Evolutionary conservation across 1,140 invertebrate genomes (phyloP), one percentile per base, ranked within the genome.

Genomic region (Monochamus saltuarius): DNA sequence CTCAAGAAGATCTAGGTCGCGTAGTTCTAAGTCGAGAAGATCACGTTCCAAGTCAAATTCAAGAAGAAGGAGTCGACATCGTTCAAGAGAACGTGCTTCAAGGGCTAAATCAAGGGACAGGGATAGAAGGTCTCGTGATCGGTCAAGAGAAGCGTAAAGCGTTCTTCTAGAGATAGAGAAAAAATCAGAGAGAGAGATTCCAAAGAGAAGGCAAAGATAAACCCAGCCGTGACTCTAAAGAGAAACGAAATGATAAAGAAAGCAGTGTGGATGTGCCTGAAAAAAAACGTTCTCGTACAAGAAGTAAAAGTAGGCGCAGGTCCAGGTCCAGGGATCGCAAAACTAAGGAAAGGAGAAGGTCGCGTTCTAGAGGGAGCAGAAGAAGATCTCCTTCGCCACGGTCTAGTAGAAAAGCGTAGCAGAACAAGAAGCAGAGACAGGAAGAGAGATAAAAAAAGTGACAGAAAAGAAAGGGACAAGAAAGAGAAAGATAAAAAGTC

Each of bases 161-260:
- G 2, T n/a, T n/a, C n/a, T 6, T 29, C 2, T 2, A 29, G 22
- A 29, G 2, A 29, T 2, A 29, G 22, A 29, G 2, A 68, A 40
- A 67, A 70, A 56, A 82, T 6, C 80, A 80, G 80, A 79, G 16
- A 84, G 80, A 64, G 40, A 56, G 69, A 60, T 62, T 67, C 50
- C 7, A 58, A 55, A 42, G 10, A 14, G 4, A 66, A 62, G 19
- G 63, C 61, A 64, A 64, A 47, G 22, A 16, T 7, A 9, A 29
- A 29, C 22, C 22, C 6, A 13, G 19, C 67, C 49, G 73, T 65
- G 62, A 72, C 47, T 57, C 59, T 0, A 73, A 73, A 47, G 73
- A 77, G 40, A 69, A 68, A 49, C 69, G 75, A 56, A 73, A 53
- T 29, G 72, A 76, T 36, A 70, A 70, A 55, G 69, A 69, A 42